A percentile compares a stretch with the other conserved stretches of the same genome.
phyloP scores from a whole-genome alignment of 2,888 invertebrate species.

The Lithosia quadra region DNA sequence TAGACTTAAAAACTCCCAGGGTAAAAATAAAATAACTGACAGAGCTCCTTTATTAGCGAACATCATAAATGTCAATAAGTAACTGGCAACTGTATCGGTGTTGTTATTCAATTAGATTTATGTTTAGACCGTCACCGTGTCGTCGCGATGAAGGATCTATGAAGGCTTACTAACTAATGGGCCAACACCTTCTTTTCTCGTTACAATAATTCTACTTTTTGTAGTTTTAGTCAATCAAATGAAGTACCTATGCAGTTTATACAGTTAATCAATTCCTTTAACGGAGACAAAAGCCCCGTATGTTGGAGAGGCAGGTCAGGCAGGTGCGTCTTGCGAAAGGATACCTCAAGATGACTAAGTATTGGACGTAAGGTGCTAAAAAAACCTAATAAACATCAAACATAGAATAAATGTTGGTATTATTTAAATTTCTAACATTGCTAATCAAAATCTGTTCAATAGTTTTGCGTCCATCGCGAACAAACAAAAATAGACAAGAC shows the following conservation, averaged over 20 bases:
- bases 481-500: too few relatives aligned
- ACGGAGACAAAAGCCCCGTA: not conserved
- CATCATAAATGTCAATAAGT: not conserved
- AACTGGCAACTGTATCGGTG: not conserved
- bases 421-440: not conserved
- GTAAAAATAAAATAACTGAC: not conserved
- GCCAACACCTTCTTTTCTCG: not conserved
- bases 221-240: not conserved
- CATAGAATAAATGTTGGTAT: not conserved
- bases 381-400: too few relatives aligned
- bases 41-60: not conserved
- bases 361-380: not conserved
- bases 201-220: not conserved
- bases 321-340: not conserved
- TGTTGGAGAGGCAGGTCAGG: not conserved
- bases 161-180: conserved; percentile 9
- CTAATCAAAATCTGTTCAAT: too few relatives aligned
- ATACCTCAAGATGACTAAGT: not conserved
- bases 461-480: too few relatives aligned
- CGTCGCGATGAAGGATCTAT: not conserved
- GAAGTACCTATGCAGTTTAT: not conserved
- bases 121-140: not conserved
- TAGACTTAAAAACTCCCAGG: too few relatives aligned
- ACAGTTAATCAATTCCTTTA: not conserved
- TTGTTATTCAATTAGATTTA: conserved; percentile 2